Evolutionary conservation across 2,797 vertebrate genomes (phyloP).

Genomic region (Nothura maculosa): DNA sequence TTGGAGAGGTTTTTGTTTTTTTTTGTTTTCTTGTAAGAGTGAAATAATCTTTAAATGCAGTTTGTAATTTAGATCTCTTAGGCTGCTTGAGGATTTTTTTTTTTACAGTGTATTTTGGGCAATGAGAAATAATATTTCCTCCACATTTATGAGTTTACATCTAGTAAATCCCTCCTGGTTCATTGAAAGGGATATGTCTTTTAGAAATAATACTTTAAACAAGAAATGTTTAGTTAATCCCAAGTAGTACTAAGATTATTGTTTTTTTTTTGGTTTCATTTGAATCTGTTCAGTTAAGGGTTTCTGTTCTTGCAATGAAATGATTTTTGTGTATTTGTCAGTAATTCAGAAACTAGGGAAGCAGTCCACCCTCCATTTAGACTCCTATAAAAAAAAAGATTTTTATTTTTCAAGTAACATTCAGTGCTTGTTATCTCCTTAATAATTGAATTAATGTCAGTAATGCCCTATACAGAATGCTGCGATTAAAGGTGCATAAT

Average conservation of each 20-base stretch:
- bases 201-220: not conserved
- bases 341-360: not conserved
- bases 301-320: not conserved
- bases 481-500: not conserved
- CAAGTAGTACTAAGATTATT: not conserved
- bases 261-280: not conserved
- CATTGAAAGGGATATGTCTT: not conserved
- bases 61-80: slow-evolving; percentile 21
- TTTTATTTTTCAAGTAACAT: not conserved
- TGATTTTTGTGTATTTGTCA: not conserved
- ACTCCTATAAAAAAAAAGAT: not conserved
- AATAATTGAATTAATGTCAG: not conserved
- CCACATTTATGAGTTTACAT: not conserved
- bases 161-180: not conserved
- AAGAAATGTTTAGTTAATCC: not conserved
- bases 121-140: not conserved
- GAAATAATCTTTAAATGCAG: slow-evolving; percentile 35
- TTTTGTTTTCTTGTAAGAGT: not conserved
- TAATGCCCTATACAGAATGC: not conserved
- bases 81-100: slow-evolving; percentile 63
- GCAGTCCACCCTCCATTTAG: not conserved
- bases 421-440: not conserved
- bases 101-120: not conserved
- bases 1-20: not conserved
- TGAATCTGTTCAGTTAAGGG: not conserved